Evolutionary conservation across 2,888 invertebrate species (phyloP).

Genomic region (Sericinus montela): DNA sequence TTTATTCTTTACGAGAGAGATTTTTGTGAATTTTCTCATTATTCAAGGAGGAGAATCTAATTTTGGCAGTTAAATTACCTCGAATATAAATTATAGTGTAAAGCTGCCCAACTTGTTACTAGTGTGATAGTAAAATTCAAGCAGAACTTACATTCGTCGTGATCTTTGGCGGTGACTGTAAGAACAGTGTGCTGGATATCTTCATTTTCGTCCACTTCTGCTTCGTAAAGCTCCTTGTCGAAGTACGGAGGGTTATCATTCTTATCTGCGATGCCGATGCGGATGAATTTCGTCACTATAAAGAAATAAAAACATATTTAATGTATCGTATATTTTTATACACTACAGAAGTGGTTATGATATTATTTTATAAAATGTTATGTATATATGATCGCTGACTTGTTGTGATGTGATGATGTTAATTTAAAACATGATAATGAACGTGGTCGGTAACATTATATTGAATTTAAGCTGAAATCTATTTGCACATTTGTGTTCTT

Average conservation of each 20-base stretch:
- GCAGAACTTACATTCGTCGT: conserved; percentile 95
- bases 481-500: too few species aligned
- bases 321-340: neutral
- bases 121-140: neutral
- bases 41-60: too few species aligned
- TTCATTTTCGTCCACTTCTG: conserved; percentile 98
- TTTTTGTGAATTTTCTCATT: too few species aligned
- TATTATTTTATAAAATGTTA: too few species aligned
- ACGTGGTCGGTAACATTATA: too few species aligned
- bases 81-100: too few species aligned
- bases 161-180: conserved; percentile 99
- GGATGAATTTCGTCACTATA: conserved; percentile 98
- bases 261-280: conserved; percentile 98
- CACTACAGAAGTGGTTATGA: conserved; percentile 26
- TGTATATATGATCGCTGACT: too few species aligned
- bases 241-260: conserved; percentile 99
- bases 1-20: too few species aligned
- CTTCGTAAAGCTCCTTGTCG: conserved; percentile 97
- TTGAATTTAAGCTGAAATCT: too few species aligned
- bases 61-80: too few species aligned
- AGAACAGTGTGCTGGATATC: conserved; percentile 98
- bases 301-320: conserved; percentile 51
- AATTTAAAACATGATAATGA: too few species aligned
- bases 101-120: neutral
- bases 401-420: too few species aligned